These are phyloP conservation scores for Sebastes iracundus DNA, from an alignment of 2,797 vertebrate species.

Conservation along the genomic window DNA sequence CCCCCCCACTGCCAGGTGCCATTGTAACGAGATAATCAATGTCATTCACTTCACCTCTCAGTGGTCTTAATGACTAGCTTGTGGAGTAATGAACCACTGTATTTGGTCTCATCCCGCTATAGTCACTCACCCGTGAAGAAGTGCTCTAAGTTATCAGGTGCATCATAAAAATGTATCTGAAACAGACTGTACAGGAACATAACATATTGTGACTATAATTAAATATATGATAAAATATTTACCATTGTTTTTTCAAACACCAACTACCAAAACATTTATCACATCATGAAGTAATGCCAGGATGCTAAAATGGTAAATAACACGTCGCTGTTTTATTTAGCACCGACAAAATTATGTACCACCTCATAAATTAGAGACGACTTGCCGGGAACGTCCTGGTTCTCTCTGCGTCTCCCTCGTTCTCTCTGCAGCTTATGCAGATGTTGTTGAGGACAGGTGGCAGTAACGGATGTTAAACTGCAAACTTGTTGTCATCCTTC, in stretches of 20 bases:
- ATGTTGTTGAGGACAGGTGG: conserved; percentile 13
- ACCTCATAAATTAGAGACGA: conserved; percentile 22
- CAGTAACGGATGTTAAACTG: neutral
- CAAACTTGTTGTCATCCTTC: conserved; percentile 26
- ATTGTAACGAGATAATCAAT: too few relatives aligned
- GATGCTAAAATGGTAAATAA: conserved; percentile 10
- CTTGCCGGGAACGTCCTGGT: neutral
- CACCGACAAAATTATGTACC: neutral
- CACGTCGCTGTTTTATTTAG: conserved; percentile 6
- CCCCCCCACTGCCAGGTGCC: too few relatives aligned
- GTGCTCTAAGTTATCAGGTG: neutral
- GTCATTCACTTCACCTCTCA: too few relatives aligned
- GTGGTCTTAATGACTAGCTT: neutral
- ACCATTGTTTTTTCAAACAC: neutral
- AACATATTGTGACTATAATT: neutral
- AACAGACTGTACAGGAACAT: neutral
- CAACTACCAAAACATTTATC: neutral
- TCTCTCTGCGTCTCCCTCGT: neutral
- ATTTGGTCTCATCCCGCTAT: neutral
- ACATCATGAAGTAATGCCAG: neutral
- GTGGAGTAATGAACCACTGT: neutral
- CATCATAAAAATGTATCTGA: neutral
- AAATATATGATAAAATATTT: neutral
- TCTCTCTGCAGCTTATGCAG: conserved; percentile 5
- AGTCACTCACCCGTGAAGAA: neutral